Conservation (phyloP, 2,888 invertebrate genomes). For the Torymus aiolomorphi region DNA sequence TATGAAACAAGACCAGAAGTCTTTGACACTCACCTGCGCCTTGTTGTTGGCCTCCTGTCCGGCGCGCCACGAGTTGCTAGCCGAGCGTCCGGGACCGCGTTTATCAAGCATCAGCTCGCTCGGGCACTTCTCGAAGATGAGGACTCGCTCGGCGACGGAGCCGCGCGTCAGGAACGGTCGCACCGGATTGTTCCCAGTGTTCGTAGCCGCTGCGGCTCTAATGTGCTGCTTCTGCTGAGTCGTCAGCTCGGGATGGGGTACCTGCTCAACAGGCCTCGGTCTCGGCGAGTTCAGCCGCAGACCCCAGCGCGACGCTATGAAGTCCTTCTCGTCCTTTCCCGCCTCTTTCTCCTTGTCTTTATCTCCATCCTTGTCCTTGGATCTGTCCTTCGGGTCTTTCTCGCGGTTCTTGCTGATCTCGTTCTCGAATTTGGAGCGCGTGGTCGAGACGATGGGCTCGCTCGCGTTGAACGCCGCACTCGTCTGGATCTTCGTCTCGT, state of each 20-base stretch:
- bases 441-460: slow-evolving; percentile 63
- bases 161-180: slow-evolving; percentile 91
- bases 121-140: slow-evolving; percentile 93
- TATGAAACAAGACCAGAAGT: too few relatives aligned
- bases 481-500: slow-evolving; percentile 75
- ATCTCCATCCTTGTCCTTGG: slow-evolving; percentile 47
- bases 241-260: slow-evolving; percentile 83
- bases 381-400: slow-evolving; percentile 12
- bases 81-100: slow-evolving; percentile 78
- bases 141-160: slow-evolving; percentile 92
- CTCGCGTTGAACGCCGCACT: slow-evolving; percentile 54
- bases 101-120: slow-evolving; percentile 86
- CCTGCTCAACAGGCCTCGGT: slow-evolving; percentile 73
- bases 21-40: slow-evolving; percentile 76
- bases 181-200: slow-evolving; percentile 81
- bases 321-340: slow-evolving; percentile 66
- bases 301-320: slow-evolving; percentile 73
- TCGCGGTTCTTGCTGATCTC: slow-evolving; percentile 54
- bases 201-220: slow-evolving; percentile 72
- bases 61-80: slow-evolving; percentile 75
- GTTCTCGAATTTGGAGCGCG: slow-evolving; percentile 69
- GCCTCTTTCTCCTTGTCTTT: slow-evolving; percentile 59
- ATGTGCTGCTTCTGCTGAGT: slow-evolving; percentile 80
- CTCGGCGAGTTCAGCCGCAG: slow-evolving; percentile 72
- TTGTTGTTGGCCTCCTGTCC: slow-evolving; percentile 75